Evolutionary conservation across 2,888 invertebrate species (phyloP), one percentile per base, ranked within the genome.

Genomic region (Lasioglossum marginatum): DNA sequence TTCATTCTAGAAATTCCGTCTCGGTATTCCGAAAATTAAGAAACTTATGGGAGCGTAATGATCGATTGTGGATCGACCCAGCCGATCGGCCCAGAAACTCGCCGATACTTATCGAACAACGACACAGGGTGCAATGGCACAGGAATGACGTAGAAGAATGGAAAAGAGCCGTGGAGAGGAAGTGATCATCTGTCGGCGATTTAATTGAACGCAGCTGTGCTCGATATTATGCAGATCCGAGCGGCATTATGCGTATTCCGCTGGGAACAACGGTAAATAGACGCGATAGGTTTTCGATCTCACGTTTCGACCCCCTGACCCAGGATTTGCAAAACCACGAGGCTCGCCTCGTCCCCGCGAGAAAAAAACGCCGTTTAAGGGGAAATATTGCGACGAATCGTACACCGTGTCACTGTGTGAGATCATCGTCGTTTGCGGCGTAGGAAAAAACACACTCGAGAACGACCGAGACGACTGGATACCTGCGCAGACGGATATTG

Each of bases 301-400:
- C 31, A 66, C 52, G 82, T 82, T 37, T 78, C 81, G 81, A 77
- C 70, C 85, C 66, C 83, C 48, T 88, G 86, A 83, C 85, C 88
- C 52, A 60, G 68, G 34, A 83, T 89, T 90, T 86, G 86, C 83
- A 82, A 82, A 83, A 71, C 31, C 57, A 23, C 63, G 57, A 43
- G 31, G n/a, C 52, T 60, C 57, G 16, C 23, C 70, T 73, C 73
- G 16, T 68, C 63, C 19, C 12, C 52, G 72, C 16, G 34, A 34
- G 31, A 31, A 31, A 31, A 45, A n/a, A 57, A 31, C 31, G 16
- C 16, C 14, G 8, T 57, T 34, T 4, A 31, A 23, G 43, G 40
- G 40, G 45, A 63, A 81, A 71, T 63, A 80, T 34, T 4, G 19
- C 52, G 66, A 37, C n/a, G 71, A 40, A 68, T 12, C 23, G 57